Percentiles rank a stretch among this genome's conserved stretches.
phyloP scores from a whole-genome alignment of 2,797 vertebrate species.

The Etheostoma nigrum region DNA sequence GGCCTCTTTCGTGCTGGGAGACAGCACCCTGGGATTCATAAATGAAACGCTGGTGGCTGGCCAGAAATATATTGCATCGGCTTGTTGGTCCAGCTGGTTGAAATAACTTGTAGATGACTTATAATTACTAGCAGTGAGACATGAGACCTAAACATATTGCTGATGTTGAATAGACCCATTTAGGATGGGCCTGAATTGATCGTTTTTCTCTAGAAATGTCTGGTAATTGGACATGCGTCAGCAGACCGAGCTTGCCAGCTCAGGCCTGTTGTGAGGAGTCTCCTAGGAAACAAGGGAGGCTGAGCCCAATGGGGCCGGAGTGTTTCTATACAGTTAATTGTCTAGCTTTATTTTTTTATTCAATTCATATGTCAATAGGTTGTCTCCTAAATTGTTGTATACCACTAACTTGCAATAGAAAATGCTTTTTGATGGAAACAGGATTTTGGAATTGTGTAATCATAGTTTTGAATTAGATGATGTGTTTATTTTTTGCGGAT shows the following conservation, averaged over 20 bases:
- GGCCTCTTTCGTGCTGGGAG: constrained; percentile 68
- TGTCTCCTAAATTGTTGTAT: background rate
- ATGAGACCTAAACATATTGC: constrained; percentile 51
- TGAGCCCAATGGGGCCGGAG: background rate
- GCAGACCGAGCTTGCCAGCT: constrained; percentile 32
- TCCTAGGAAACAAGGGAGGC: constrained; percentile 19
- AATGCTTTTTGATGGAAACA: background rate
- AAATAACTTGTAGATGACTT: constrained; percentile 79
- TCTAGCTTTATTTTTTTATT: background rate
- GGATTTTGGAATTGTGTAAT: background rate
- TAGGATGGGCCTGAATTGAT: constrained; percentile 38
- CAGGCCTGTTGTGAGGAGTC: constrained; percentile 23
- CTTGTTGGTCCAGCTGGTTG: constrained; percentile 84
- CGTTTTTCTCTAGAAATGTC: constrained; percentile 43
- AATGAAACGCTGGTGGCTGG: constrained; percentile 76
- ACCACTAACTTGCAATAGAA: background rate
- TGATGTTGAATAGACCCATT: constrained; percentile 50
- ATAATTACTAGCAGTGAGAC: constrained; percentile 74
- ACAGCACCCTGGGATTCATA: constrained; percentile 80
- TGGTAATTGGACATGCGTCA: constrained; percentile 66
- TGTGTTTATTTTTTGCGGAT: background rate
- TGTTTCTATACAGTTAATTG: constrained; percentile 6
- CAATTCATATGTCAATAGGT: background rate
- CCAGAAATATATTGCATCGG: constrained; percentile 76
- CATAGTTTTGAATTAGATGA: background rate